phyloP scores from a whole-genome alignment of 2,888 invertebrate genomes.

The Caenorhabditis doughertyi region DNA sequence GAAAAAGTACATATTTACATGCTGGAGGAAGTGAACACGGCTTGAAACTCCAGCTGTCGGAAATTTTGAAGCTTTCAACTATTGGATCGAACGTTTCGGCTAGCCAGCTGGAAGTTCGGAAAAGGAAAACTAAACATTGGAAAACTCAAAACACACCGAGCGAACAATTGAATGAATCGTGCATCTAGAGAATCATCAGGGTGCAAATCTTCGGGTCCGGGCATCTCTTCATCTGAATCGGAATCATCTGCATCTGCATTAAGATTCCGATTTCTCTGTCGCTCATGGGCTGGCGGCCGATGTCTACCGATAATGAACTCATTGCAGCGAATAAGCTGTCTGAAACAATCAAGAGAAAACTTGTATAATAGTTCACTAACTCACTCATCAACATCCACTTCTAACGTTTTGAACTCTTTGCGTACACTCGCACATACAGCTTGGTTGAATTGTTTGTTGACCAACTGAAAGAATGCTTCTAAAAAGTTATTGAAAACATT shows the following conservation, averaged over 20 bases:
- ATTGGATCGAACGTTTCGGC: constrained; percentile 24
- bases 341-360: background rate
- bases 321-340: constrained; percentile 18
- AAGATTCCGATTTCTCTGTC: background rate
- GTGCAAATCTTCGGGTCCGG: constrained; percentile 1
- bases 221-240: constrained; percentile 3
- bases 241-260: too few species aligned
- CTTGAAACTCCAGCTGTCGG: constrained; percentile 43
- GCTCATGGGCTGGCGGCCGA: background rate
- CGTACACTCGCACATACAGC: background rate
- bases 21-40: constrained; percentile 26
- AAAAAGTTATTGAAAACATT: too few species aligned
- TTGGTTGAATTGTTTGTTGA: constrained; percentile 5
- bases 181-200: constrained; percentile 10
- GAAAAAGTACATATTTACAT: background rate
- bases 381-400: constrained; percentile 27
- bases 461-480: background rate
- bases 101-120: constrained; percentile 11
- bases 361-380: background rate
- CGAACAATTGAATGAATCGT: background rate
- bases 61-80: constrained; percentile 24
- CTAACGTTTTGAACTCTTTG: constrained; percentile 21
- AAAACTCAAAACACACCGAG: constrained; percentile 8
- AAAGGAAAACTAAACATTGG: background rate
- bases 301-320: constrained; percentile 17